Conservation (phyloP, 2,888 invertebrate species). For the Cerceris ruficornis region DNA sequence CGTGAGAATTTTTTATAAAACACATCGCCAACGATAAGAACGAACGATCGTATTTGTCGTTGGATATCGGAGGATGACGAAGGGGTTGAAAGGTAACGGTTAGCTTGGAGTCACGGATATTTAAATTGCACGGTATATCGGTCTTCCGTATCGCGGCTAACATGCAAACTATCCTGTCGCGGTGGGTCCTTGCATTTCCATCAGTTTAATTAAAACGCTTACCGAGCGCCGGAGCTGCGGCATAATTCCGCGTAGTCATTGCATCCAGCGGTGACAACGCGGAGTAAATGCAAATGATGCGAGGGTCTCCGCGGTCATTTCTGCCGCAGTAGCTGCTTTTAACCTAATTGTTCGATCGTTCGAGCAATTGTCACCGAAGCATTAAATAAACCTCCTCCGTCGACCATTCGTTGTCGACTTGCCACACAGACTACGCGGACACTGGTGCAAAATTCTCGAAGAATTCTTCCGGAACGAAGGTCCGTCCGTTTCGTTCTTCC, state of each 20-base stretch:
- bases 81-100: background rate
- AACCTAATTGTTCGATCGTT: constrained; percentile 38
- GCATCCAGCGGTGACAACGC: constrained; percentile 6
- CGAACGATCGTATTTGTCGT: too few species aligned
- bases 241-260: constrained; percentile 32
- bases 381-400: background rate
- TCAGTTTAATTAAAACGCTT: constrained; percentile 51
- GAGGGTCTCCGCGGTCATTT: constrained; percentile 21
- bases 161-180: constrained; percentile 32
- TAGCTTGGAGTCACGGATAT: background rate
- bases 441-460: background rate
- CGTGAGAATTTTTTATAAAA: too few species aligned
- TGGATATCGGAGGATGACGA: too few species aligned
- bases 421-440: background rate
- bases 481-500: background rate
- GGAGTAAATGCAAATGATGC: constrained; percentile 4
- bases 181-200: constrained; percentile 49
- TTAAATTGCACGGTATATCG: constrained; percentile 20
- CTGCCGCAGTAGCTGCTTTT: constrained; percentile 33
- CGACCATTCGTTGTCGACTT: background rate
- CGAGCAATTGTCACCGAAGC: constrained; percentile 12
- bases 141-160: background rate
- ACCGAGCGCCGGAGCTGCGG: constrained; percentile 13
- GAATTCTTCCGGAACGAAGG: background rate
- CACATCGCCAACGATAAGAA: too few species aligned